These are phyloP conservation scores for Lichenostomus cassidix DNA, from an alignment of 2,113 vertebrate genomes.

Conservation along the genomic window DNA sequence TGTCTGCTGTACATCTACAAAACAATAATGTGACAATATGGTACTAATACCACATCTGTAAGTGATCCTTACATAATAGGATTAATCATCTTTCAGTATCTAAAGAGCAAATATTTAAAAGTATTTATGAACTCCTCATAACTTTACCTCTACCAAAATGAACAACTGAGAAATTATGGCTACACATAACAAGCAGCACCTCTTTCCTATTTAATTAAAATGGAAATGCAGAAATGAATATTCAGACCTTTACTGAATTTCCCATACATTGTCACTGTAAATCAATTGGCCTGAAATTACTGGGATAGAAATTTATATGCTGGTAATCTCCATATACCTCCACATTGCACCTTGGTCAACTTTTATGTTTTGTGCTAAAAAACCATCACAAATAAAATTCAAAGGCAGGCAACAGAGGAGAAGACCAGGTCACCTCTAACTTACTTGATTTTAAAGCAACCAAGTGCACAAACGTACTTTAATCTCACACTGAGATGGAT, in stretches of 20 bases:
- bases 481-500: not conserved
- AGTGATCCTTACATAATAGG: not conserved
- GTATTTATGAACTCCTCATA: not conserved
- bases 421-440: not conserved
- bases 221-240: not conserved
- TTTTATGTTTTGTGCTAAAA: not conserved
- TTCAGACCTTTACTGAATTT: not conserved
- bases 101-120: not conserved
- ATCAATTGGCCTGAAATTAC: not conserved
- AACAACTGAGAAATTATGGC: not conserved
- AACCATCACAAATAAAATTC: not conserved
- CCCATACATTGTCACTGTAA: not conserved
- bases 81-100: not conserved
- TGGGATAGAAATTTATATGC: not conserved
- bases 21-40: not conserved
- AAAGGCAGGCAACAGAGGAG: not conserved
- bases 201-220: not conserved
- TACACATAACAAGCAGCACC: not conserved
- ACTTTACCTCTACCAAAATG: not conserved
- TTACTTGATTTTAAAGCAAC: not conserved
- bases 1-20: not conserved
- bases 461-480: not conserved
- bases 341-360: not conserved
- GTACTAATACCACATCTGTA: not conserved
- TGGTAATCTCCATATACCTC: not conserved